Conservation (phyloP, 92 coral and sea anemone species). For the Actinostola sp. region DNA sequence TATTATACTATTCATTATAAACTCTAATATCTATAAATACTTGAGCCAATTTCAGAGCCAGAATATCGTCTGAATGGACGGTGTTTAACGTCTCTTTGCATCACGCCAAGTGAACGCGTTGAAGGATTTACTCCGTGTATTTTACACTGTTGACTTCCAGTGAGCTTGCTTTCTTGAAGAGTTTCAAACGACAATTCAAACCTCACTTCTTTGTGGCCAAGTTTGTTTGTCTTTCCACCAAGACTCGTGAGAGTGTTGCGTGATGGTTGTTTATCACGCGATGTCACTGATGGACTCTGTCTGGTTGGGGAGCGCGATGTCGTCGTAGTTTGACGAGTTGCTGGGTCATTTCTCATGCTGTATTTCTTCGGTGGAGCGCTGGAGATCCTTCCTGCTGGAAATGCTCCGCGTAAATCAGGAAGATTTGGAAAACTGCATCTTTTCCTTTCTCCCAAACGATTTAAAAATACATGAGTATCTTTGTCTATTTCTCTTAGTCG, state of each 20-base stretch:
- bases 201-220: background rate
- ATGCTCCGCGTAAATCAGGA: background rate
- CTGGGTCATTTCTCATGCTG: background rate
- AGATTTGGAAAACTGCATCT: slow-evolving; percentile 43
- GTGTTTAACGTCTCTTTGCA: too few relatives aligned
- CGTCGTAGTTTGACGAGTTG: background rate
- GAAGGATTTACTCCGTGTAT: too few relatives aligned
- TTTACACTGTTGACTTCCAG: background rate
- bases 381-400: background rate
- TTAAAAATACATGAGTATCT: slow-evolving; percentile 76
- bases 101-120: too few relatives aligned
- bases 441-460: slow-evolving; percentile 53
- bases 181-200: background rate
- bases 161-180: background rate
- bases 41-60: too few relatives aligned
- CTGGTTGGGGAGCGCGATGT: background rate
- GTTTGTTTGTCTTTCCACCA: background rate
- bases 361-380: slow-evolving; percentile 17
- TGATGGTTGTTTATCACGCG: background rate
- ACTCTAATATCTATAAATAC: too few relatives aligned
- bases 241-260: background rate
- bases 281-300: background rate
- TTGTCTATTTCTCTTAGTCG: slow-evolving; percentile 76
- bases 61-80: too few relatives aligned
- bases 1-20: too few relatives aligned